Percentiles rank a stretch among this genome's conserved stretches.
phyloP scores from a whole-genome alignment of 1,140 invertebrate species.

The Leptopilina clavipes region DNA sequence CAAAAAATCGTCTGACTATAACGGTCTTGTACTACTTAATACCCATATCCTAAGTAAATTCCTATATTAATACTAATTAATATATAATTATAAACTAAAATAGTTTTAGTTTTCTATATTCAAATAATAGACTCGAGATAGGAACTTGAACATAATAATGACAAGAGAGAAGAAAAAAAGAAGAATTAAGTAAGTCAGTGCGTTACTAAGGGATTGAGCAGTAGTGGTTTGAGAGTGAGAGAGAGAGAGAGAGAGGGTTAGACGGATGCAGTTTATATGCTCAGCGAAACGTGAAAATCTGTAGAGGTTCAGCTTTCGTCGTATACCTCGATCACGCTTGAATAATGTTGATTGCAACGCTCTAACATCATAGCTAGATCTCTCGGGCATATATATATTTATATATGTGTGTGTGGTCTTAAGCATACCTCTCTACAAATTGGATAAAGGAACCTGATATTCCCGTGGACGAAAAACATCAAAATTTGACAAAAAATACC shows the following conservation, averaged over 20 bases:
- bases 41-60: no score
- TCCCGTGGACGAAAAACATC: neutral
- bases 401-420: neutral
- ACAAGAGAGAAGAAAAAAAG: neutral
- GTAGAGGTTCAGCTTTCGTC: slow-evolving; percentile 1
- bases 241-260: neutral
- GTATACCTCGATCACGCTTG: slow-evolving; percentile 5
- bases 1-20: no score
- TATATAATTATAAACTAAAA: no score
- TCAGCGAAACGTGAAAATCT: slow-evolving; percentile 19
- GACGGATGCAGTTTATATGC: slow-evolving; percentile 22
- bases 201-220: neutral
- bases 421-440: neutral
- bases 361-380: neutral
- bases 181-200: neutral
- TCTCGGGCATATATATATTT: neutral
- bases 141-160: neutral
- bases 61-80: no score
- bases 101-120: no score
- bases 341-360: slow-evolving; percentile 4
- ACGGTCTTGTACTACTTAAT: no score
- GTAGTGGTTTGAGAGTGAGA: neutral
- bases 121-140: neutral
- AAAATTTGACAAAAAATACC: neutral
- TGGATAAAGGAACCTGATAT: slow-evolving; percentile 8